phyloP scores from a whole-genome alignment of 2,113 vertebrate species.

The Hirundichthys speculiger region DNA sequence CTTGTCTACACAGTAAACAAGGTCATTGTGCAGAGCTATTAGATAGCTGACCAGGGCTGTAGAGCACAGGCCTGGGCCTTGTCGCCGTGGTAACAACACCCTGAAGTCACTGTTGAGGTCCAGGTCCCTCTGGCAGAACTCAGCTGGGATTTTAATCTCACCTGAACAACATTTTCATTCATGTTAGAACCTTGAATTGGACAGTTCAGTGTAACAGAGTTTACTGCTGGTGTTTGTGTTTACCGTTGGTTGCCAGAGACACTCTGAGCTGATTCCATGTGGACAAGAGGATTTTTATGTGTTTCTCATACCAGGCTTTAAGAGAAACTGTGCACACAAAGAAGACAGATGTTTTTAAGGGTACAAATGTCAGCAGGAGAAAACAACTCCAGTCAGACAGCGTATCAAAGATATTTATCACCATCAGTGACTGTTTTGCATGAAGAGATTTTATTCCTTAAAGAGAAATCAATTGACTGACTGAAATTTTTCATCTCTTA shows the following conservation, averaged over 20 bases:
- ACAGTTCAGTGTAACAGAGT: not conserved
- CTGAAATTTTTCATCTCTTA: slow-evolving; percentile 27
- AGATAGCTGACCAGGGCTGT: slow-evolving; percentile 92
- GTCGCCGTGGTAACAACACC: slow-evolving; percentile 87
- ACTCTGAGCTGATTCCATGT: slow-evolving; percentile 91
- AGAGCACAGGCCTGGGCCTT: slow-evolving; percentile 88
- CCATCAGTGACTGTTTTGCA: slow-evolving; percentile 7
- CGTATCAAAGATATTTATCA: not conserved
- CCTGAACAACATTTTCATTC: slow-evolving; percentile 74
- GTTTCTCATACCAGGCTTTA: slow-evolving; percentile 69
- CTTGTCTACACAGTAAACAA: slow-evolving; percentile 81
- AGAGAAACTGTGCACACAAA: slow-evolving; percentile 65
- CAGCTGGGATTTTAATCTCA: slow-evolving; percentile 88
- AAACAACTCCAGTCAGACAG: not conserved
- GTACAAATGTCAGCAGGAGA: not conserved
- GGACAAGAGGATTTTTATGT: slow-evolving; percentile 82
- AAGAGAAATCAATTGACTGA: too few species aligned
- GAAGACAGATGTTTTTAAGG: not conserved
- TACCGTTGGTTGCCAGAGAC: slow-evolving; percentile 88
- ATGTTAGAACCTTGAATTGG: slow-evolving; percentile 1
- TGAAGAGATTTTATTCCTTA: slow-evolving; percentile 19
- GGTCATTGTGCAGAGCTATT: slow-evolving; percentile 89
- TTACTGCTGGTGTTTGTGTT: slow-evolving; percentile 31
- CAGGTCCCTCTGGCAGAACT: slow-evolving; percentile 82
- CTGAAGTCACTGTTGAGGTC: slow-evolving; percentile 79